Conservation (phyloP, 2,888 invertebrate species). For the Gnatocerus cornutus region DNA sequence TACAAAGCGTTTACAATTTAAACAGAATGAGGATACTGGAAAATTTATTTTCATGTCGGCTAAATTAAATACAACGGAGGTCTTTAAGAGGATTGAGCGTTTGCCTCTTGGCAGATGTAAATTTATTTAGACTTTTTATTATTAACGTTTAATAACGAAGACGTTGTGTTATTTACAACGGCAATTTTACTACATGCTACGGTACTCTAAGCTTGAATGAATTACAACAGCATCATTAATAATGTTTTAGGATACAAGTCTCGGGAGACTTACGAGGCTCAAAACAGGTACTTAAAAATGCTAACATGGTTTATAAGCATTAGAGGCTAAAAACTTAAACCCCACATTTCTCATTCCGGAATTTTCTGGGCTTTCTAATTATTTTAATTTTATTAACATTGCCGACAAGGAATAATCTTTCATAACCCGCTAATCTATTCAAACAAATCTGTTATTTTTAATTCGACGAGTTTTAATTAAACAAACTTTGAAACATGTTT, state of each 20-base stretch:
- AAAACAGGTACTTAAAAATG: conserved; percentile 14
- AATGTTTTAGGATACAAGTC: conserved; percentile 11
- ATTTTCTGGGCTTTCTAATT: neutral
- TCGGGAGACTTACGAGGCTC: conserved; percentile 8
- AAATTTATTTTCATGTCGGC: conserved; percentile 18
- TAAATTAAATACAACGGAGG: conserved; percentile 16
- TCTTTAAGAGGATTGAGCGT: conserved; percentile 10
- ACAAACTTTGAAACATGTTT: too few species aligned
- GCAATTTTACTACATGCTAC: conserved; percentile 13
- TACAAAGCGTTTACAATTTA: conserved; percentile 17
- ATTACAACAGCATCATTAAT: conserved; percentile 19
- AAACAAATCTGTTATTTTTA: too few species aligned
- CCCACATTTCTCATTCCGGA: neutral
- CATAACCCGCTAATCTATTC: neutral
- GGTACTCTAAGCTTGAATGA: conserved; percentile 15
- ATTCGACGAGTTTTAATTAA: too few species aligned
- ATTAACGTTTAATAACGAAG: conserved; percentile 18
- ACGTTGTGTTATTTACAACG: conserved; percentile 3
- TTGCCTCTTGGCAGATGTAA: conserved; percentile 3
- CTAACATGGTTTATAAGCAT: conserved; percentile 17
- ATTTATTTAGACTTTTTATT: conserved; percentile 14
- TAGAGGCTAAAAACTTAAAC: conserved; percentile 16
- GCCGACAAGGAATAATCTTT: neutral
- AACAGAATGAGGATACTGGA: conserved; percentile 8
- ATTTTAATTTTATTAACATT: neutral